Percentiles rank a stretch among this genome's conserved stretches.
Evolutionary conservation across 2,797 vertebrate genomes (phyloP).

Genomic region (Tinamus major): DNA sequence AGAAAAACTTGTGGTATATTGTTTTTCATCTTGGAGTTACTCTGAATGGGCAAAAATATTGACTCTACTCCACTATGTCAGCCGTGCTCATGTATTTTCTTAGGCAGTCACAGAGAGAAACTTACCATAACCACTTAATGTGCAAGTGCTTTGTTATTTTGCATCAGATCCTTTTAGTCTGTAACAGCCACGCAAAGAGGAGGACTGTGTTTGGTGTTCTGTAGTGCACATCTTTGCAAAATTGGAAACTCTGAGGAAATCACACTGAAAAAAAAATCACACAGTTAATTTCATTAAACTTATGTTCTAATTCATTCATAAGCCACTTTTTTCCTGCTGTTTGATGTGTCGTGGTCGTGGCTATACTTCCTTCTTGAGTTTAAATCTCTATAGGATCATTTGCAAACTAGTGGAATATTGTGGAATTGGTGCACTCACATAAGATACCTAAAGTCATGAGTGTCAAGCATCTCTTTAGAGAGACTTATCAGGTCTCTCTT

Average conservation of each 20-base stretch:
- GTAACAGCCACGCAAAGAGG: background rate
- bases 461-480: background rate
- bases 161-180: background rate
- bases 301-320: fast-evolving
- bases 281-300: background rate
- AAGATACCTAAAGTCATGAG: background rate
- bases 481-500: background rate
- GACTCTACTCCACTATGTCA: background rate
- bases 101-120: background rate
- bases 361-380: background rate
- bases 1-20: background rate
- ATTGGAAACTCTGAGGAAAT: background rate
- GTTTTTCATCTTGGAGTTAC: conserved; percentile 18
- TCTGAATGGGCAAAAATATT: conserved; percentile 26
- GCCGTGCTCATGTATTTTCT: background rate
- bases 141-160: background rate
- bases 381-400: background rate
- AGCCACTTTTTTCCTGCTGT: background rate
- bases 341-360: background rate
- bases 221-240: background rate
- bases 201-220: background rate
- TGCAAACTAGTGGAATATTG: background rate
- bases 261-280: background rate
- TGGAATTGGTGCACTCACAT: fast-evolving
- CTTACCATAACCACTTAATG: background rate